A percentile compares a stretch with the other conserved stretches of the same genome.
These are phyloP conservation scores for Sphenodon punctatus DNA, from an alignment of 2,797 vertebrate species.

Conservation along the genomic window DNA sequence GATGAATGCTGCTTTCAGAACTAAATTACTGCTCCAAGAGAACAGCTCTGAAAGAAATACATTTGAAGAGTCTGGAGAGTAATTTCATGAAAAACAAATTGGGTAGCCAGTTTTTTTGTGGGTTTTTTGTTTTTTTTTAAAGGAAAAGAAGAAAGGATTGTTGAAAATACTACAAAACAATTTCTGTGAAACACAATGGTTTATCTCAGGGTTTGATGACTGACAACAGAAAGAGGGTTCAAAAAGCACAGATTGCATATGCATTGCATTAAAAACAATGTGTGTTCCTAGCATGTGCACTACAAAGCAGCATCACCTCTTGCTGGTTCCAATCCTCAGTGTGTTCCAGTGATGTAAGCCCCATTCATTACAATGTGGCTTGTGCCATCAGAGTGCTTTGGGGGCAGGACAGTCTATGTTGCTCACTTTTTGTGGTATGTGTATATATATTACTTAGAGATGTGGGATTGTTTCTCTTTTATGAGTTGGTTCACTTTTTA, in stretches of 20 bases:
- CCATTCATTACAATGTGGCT: too few relatives aligned
- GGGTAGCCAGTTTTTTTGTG: neutral
- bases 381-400: too few relatives aligned
- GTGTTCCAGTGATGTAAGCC: too few relatives aligned
- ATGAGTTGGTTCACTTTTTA: neutral
- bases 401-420: too few relatives aligned
- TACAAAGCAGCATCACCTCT: neutral
- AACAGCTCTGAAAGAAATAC: conserved; percentile 47
- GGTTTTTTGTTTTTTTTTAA: too few relatives aligned
- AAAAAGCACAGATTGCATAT: neutral
- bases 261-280: neutral
- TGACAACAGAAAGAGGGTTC: neutral
- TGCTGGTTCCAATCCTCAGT: too few relatives aligned
- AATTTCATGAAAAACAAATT: conserved; percentile 67
- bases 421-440: accelerated
- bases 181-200: neutral
- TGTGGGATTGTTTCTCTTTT: neutral
- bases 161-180: conserved; percentile 13
- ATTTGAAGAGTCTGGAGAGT: conserved; percentile 57
- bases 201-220: neutral
- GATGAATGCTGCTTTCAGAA: conserved; percentile 63
- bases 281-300: neutral
- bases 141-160: neutral
- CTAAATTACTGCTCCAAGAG: conserved; percentile 65
- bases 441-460: accelerated